Evolutionary conservation across 2,797 vertebrate genomes (phyloP), one percentile per base, ranked within the genome.

Genomic region (Enteromius anoplus): DNA sequence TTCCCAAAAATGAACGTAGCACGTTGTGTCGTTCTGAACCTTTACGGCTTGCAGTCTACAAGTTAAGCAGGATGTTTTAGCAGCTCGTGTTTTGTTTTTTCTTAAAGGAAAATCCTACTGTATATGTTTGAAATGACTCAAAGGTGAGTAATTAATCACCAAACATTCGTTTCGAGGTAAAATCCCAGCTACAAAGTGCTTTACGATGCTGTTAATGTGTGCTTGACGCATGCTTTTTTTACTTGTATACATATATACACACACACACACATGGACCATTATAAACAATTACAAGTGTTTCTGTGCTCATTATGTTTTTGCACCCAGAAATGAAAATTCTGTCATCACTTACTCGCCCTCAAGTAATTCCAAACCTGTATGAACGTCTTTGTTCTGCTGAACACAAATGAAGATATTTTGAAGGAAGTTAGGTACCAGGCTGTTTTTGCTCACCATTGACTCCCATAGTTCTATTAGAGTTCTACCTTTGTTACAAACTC

Each of bases 171-270:
- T 72, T 34, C 51, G 53, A 29, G 1, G 4, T 51, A 72, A 62
- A 72, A 32, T 51, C 17, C 42, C 37, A 32, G n/a, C 5, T 17
- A 15, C 6, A 10, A 29, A 73, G 32, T 58, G 51, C 77, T 83
- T 81, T 4, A 58, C 29, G 60, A 73, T 40, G 85, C 80, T 64
- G 49, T 71, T 70, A 73, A 66, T 75, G 51, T 80, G 55, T 73
- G 80, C 29, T 72, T 82, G 32, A 72, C 76, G 75, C 66, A 80
- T 81, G 73, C 69, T 64, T 49, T 14, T 40, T 40, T 75, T 34
- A 64, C 81, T 26, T 1, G 5, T 51, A 19, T 51, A 51, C 19
- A 12, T 29, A 21, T 64, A 4, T 49, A 42, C 10, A 42, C 42
- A 42, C 42, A 42, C 42, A 3, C 42, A 42, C 2, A 42, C 40